Conservation (phyloP, 2,113 vertebrate species). For the Sturnira hondurensis region DNA sequence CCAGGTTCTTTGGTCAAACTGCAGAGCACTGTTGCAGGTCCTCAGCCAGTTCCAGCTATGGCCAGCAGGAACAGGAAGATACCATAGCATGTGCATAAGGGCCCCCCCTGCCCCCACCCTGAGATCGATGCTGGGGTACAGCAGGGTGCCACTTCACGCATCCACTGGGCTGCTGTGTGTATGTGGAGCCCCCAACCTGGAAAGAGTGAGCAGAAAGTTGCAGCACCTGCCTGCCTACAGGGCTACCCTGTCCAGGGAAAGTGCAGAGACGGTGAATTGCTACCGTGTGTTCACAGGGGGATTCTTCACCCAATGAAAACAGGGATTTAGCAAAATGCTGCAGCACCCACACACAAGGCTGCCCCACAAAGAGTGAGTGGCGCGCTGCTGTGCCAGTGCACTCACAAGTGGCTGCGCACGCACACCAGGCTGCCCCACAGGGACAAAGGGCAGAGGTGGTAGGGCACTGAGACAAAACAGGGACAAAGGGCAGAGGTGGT, state of each 20-base stretch:
- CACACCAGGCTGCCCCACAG: not conserved
- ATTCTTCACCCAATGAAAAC: not conserved
- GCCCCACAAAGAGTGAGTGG: no score
- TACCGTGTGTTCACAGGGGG: not conserved
- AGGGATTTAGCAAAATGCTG: not conserved
- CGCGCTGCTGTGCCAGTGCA: no score
- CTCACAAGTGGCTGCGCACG: no score
- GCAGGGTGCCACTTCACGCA: not conserved
- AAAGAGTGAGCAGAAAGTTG: not conserved
- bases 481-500: not conserved
- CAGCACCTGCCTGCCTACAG: not conserved
- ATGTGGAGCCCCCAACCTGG: not conserved
- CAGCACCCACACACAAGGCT: not conserved
- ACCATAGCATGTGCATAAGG: not conserved
- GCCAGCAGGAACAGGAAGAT: not conserved
- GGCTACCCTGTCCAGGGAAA: not conserved
- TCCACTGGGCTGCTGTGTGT: not conserved
- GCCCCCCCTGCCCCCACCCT: no score
- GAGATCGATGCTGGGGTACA: not conserved
- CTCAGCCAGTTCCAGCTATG: not conserved
- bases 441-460: not conserved
- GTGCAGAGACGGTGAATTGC: not conserved
- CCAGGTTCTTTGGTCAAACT: not conserved
- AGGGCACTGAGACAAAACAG: not conserved
- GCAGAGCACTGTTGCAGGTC: not conserved